Conservation (phyloP, 2,888 invertebrate genomes). For the Hymenopus coronatus region DNA sequence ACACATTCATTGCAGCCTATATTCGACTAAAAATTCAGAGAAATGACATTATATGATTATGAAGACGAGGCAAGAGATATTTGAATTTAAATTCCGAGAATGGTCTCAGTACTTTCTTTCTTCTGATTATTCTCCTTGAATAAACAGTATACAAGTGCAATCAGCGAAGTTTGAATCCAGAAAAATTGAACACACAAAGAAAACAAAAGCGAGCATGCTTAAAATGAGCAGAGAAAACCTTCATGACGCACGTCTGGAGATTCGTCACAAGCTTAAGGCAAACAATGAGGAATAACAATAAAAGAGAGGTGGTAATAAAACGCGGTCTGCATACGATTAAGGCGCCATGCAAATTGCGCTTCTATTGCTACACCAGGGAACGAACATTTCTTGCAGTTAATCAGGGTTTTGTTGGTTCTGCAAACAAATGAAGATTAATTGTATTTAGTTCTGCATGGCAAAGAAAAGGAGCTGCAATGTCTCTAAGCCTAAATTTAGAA, state of each 20-base stretch:
- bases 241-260: background rate
- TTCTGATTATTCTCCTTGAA: background rate
- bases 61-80: no score
- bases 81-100: background rate
- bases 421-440: background rate
- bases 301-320: background rate
- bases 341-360: background rate
- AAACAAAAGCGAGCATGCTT: background rate
- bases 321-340: background rate
- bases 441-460: background rate
- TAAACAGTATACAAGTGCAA: background rate
- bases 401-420: background rate
- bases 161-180: background rate
- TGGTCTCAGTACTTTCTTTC: background rate
- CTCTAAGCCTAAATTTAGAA: background rate
- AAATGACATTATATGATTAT: no score
- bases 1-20: no score
- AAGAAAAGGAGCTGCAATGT: background rate
- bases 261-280: background rate
- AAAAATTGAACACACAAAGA: background rate
- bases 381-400: background rate
- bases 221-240: background rate
- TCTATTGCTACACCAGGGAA: background rate
- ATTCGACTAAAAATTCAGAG: no score
- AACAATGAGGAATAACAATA: background rate